phyloP scores from a whole-genome alignment of 2,113 vertebrate species.

The Anser brachyrhynchus region DNA sequence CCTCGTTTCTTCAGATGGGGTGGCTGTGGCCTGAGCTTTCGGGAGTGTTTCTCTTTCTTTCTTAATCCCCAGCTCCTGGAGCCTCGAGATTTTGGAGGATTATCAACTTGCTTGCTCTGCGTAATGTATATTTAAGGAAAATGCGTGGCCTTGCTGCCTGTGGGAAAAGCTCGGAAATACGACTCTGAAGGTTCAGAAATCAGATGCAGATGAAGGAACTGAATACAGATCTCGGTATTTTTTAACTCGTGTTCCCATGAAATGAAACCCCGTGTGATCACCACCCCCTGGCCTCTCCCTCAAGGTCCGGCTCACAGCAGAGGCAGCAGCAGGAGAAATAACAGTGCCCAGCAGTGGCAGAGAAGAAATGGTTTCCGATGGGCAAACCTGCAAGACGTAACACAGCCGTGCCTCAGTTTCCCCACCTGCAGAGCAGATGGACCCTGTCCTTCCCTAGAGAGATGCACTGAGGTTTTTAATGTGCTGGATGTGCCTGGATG shows the following conservation, averaged over 20 bases:
- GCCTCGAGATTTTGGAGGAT: neutral
- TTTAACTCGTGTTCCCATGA: neutral
- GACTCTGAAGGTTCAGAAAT: neutral
- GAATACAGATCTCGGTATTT: neutral
- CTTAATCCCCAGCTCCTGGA: neutral
- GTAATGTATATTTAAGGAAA: neutral
- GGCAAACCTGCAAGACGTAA: neutral
- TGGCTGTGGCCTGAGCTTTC: neutral
- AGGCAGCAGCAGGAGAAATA: neutral
- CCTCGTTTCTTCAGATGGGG: neutral
- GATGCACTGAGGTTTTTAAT: neutral
- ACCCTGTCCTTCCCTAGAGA: neutral
- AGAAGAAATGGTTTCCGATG: neutral
- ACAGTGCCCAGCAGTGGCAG: neutral
- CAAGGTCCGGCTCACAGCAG: neutral
- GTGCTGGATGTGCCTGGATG: neutral
- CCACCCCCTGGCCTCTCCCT: neutral
- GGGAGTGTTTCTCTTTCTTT: neutral
- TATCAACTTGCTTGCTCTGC: neutral
- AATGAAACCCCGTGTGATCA: neutral
- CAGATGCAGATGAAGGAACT: neutral
- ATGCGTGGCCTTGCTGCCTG: neutral
- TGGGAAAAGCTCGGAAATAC: neutral
- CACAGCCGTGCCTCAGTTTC: neutral
- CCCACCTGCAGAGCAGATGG: neutral